Evolutionary conservation across 2,113 vertebrate species (phyloP), one percentile per base, ranked within the genome.

Genomic region (Sinocyclocheilus anophthalmus): DNA sequence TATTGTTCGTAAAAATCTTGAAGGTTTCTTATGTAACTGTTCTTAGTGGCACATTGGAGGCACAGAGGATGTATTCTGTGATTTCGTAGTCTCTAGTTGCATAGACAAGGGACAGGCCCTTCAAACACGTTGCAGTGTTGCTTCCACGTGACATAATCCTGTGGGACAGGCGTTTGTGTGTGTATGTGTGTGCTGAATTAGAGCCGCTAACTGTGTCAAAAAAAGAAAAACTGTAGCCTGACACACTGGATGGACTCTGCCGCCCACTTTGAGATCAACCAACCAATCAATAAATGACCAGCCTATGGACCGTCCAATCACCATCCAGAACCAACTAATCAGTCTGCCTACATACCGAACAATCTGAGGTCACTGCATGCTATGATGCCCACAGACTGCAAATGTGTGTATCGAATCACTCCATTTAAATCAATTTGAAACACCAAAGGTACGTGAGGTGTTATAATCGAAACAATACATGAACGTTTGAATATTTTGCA

Each of bases 61-160:
- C 33, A 63, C 78, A 61, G 24, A 59, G 50, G 57, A 63, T 42
- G 30, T 59, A 57, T 63, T 14, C 30, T 45, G 53, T 63, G 55
- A 13, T 63, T 81, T 81, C 0, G 3, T 12, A 59, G 22, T 63
- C 37, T 63, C 26, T 42, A 63, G 75, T 80, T 39, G 37, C 30
- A 65, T 24, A 61, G 22, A 45, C 78, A 81, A 45, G 76, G 76
- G 48, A 77, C 75, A 53, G 48, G 75, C 50, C 76, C 53, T 59
- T 78, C 16, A 59, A 79, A 59, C 53, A 79, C 24, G 57, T n/a
- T 90, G 84, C 70, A 67, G 76, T 72, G 75, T 11, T 57, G 55
- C 88, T 83, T 84, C 86, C 45, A 81, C 87, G 67, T 88, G 83
- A 90, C 67, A 85, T 75, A 91, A 85, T 80, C 87, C 89, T 91